Conservation (phyloP, 64 coral and sea anemone genomes). For the Montipora capricornis region DNA sequence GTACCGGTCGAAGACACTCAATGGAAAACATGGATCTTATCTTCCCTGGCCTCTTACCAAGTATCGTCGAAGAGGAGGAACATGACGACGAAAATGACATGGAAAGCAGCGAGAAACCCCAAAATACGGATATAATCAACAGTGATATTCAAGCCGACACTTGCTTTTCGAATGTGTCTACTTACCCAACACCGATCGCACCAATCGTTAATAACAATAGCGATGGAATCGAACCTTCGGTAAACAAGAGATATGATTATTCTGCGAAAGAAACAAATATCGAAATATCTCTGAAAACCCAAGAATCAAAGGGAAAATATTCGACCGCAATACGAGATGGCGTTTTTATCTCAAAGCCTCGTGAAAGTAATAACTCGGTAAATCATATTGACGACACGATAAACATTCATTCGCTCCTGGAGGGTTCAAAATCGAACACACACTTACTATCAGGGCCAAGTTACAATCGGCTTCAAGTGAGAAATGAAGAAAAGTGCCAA, state of each 20-base stretch:
- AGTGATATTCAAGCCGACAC: not conserved
- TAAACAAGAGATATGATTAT: not conserved
- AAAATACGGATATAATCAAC: not conserved
- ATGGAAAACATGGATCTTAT: slow-evolving; percentile 96
- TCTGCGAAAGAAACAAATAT: not conserved
- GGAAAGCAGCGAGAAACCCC: slow-evolving; percentile 32
- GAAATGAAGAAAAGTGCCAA: not conserved
- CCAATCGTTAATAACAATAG: slow-evolving; percentile 2
- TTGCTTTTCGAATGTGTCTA: not conserved
- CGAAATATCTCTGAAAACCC: not conserved
- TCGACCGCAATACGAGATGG: not conserved
- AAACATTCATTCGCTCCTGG: not conserved
- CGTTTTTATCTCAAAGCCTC: not conserved
- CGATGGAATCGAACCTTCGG: not conserved
- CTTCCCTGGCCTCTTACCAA: slow-evolving; percentile 85
- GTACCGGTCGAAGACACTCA: slow-evolving; percentile 67
- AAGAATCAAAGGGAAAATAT: not conserved
- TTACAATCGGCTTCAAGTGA: not conserved
- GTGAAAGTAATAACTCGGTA: not conserved
- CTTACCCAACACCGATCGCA: not conserved
- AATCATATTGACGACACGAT: not conserved
- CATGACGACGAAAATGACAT: slow-evolving; percentile 47
- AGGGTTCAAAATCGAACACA: not conserved
- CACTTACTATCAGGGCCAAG: not conserved
- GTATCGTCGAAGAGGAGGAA: slow-evolving; percentile 82